Evolutionary conservation across 2,888 invertebrate species (phyloP).

Genomic region (Xestia ashworthii): DNA sequence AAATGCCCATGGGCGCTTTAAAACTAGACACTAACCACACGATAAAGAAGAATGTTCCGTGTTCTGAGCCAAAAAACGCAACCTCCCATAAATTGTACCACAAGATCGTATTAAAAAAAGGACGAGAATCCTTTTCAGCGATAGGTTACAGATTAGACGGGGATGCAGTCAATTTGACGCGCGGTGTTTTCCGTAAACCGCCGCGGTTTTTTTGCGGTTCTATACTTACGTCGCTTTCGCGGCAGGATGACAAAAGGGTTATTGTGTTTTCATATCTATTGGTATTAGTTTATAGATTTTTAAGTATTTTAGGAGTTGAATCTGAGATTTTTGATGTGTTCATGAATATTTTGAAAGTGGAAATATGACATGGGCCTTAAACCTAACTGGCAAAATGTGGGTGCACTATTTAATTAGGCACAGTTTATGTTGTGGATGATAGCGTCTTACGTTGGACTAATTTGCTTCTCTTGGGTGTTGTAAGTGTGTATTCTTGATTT

Average conservation of each 20-base stretch:
- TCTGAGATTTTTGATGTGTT: neutral
- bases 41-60: no score
- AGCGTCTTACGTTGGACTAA: no score
- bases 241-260: conserved; percentile 52
- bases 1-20: no score
- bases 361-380: no score
- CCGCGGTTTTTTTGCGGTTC: conserved; percentile 70
- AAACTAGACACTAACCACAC: no score
- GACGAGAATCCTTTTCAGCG: conserved; percentile 84
- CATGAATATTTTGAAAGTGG: no score
- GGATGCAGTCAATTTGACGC: conserved; percentile 85
- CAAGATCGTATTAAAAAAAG: conserved; percentile 82
- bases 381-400: no score
- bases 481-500: neutral
- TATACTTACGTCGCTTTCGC: conserved; percentile 73
- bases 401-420: no score
- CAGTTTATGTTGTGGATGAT: no score
- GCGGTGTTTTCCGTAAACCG: conserved; percentile 85
- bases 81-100: conserved; percentile 70
- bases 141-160: conserved; percentile 89
- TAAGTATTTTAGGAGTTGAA: conserved; percentile 2
- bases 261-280: conserved; percentile 55
- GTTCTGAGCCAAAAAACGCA: conserved; percentile 12
- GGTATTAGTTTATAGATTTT: conserved; percentile 40
- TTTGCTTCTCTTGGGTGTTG: neutral